These are phyloP conservation scores for Harpagifer antarcticus DNA, from an alignment of 2,797 vertebrate genomes.

Conservation along the genomic window DNA sequence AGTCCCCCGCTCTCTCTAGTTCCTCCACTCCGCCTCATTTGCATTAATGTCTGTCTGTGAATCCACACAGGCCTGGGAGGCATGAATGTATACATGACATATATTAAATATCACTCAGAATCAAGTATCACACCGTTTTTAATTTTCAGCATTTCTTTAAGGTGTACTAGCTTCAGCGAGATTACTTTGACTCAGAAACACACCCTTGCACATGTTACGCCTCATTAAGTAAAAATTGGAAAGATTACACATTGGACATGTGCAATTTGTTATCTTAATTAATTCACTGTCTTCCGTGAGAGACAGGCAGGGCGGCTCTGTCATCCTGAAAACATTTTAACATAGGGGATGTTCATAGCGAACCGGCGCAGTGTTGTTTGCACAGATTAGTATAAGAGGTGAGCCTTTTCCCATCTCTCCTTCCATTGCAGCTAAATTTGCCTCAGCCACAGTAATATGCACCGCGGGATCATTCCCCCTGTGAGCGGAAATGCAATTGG, in stretches of 20 bases:
- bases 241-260: slow-evolving; percentile 78
- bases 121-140: slow-evolving; percentile 29
- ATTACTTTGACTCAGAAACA: slow-evolving; percentile 53
- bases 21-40: slow-evolving; percentile 59
- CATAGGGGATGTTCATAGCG: slow-evolving; percentile 31
- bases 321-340: slow-evolving; percentile 50
- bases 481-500: slow-evolving; percentile 71
- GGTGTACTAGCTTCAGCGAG: slow-evolving; percentile 32
- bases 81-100: slow-evolving; percentile 73
- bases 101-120: slow-evolving; percentile 69
- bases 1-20: slow-evolving; percentile 31
- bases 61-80: slow-evolving; percentile 54
- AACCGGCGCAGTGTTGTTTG: slow-evolving; percentile 55
- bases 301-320: slow-evolving; percentile 58
- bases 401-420: slow-evolving; percentile 70
- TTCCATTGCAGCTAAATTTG: slow-evolving; percentile 75
- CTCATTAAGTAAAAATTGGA: slow-evolving; percentile 78
- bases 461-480: slow-evolving; percentile 50
- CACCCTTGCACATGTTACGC: slow-evolving; percentile 51
- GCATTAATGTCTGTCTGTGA: slow-evolving; percentile 60
- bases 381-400: slow-evolving; percentile 73
- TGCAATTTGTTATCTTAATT: slow-evolving; percentile 81
- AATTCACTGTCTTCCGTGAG: slow-evolving; percentile 73
- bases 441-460: slow-evolving; percentile 76
- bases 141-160: slow-evolving; percentile 28